A percentile compares a stretch with the other conserved stretches of the same genome.
Evolutionary conservation across 2,888 invertebrate genomes (phyloP).

Genomic region (Timema podura): DNA sequence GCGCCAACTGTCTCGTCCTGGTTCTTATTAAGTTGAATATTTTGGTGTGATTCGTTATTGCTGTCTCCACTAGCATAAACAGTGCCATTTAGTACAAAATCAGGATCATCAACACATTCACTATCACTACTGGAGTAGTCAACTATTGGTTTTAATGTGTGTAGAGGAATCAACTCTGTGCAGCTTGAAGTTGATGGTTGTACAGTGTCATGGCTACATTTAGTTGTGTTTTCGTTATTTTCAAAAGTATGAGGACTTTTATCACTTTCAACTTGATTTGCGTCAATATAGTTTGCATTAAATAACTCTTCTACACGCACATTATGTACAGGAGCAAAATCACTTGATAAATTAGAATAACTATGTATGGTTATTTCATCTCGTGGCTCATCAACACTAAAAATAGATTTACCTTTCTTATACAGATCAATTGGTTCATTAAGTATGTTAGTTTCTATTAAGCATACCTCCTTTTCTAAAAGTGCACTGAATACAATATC

Average conservation of each 20-base stretch:
- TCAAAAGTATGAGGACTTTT: background rate
- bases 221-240: background rate
- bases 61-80: background rate
- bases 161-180: background rate
- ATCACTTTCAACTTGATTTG: background rate
- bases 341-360: too few relatives aligned
- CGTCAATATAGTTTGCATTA: background rate
- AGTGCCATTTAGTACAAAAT: background rate
- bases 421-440: background rate
- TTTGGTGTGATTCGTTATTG: background rate
- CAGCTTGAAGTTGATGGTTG: background rate
- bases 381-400: too few relatives aligned
- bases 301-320: background rate
- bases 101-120: background rate
- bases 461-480: background rate
- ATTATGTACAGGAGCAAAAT: background rate
- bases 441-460: background rate
- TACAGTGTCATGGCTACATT: background rate
- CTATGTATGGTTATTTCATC: too few relatives aligned
- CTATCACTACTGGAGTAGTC: background rate
- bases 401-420: too few relatives aligned
- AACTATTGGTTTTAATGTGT: background rate
- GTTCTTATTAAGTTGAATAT: background rate
- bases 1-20: background rate
- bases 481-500: constrained; percentile 1